Conservation (phyloP, 1,140 invertebrate genomes). For the Lithobius niger region DNA sequence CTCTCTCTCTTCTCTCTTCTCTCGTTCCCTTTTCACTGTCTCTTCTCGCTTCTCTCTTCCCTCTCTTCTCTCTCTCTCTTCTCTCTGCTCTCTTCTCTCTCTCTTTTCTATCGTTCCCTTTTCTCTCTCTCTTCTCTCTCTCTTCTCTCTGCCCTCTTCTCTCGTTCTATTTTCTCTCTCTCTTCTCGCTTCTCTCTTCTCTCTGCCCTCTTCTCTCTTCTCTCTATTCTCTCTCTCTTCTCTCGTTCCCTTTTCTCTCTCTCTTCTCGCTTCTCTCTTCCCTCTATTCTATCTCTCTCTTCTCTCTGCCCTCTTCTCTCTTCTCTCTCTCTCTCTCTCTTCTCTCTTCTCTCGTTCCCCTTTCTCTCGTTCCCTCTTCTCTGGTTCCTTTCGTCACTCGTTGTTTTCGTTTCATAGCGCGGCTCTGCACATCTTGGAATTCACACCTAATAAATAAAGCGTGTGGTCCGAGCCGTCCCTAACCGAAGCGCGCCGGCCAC, state of each 20-base stretch:
- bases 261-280: not conserved
- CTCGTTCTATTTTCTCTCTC: not conserved
- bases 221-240: too few species aligned
- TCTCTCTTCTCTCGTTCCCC: too few species aligned
- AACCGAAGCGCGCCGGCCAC: too few species aligned
- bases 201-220: too few species aligned
- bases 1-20: not conserved
- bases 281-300: too few species aligned
- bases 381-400: not conserved
- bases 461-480: too few species aligned
- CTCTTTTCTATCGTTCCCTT: too few species aligned
- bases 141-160: too few species aligned
- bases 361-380: not conserved
- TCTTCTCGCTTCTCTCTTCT: too few species aligned
- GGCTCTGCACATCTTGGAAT: not conserved
- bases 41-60: too few species aligned
- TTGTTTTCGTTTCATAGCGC: not conserved
- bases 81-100: not conserved
- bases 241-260: not conserved
- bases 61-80: not conserved
- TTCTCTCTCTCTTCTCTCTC: not conserved
- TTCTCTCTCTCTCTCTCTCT: not conserved
- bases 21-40: not conserved
- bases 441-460: too few species aligned
- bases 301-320: too few species aligned